Conservation (phyloP, 2,113 vertebrate genomes). For the Craseonycteris thonglongyai region DNA sequence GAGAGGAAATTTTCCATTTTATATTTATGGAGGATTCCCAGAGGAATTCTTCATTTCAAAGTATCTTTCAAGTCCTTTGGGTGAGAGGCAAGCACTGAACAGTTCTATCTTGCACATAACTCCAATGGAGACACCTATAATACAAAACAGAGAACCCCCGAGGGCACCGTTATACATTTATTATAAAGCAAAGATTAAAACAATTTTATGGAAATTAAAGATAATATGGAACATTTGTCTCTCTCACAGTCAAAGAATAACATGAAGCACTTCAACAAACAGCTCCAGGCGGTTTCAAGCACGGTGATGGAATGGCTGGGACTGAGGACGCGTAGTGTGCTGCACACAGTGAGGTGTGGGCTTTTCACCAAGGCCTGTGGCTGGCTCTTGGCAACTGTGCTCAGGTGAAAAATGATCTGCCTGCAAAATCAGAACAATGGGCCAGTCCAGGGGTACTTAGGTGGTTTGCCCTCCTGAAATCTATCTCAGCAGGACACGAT, state of each 20-base stretch:
- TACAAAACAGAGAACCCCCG: slow-evolving; percentile 69
- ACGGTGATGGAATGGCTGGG: slow-evolving; percentile 56
- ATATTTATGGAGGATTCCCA: slow-evolving; percentile 27
- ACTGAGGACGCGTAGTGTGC: slow-evolving; percentile 11
- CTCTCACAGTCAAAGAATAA: slow-evolving; percentile 76
- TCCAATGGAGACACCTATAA: slow-evolving; percentile 74
- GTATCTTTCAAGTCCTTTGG: slow-evolving; percentile 48
- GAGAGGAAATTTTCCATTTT: slow-evolving; percentile 40
- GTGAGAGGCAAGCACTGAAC: slow-evolving; percentile 59
- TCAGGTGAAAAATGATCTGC: slow-evolving; percentile 21
- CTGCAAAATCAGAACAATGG: slow-evolving; percentile 49
- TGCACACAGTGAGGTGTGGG: neutral
- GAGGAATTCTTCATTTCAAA: slow-evolving; percentile 59
- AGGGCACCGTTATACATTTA: slow-evolving; percentile 75
- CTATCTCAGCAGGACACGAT: neutral
- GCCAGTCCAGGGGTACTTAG: neutral
- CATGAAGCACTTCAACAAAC: slow-evolving; percentile 69
- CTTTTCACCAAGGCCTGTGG: slow-evolving; percentile 24
- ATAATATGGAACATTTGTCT: slow-evolving; percentile 81
- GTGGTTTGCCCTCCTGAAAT: slow-evolving; percentile 30
- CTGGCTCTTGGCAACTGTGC: slow-evolving; percentile 8
- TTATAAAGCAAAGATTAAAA: slow-evolving; percentile 83
- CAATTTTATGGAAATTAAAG: slow-evolving; percentile 83
- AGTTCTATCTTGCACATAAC: slow-evolving; percentile 60
- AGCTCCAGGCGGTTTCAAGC: slow-evolving; percentile 65